Percentiles rank a stretch among this genome's conserved stretches.
These are phyloP conservation scores for Ophion ventricosus DNA, from an alignment of 2,888 invertebrate species.

Conservation along the genomic window DNA sequence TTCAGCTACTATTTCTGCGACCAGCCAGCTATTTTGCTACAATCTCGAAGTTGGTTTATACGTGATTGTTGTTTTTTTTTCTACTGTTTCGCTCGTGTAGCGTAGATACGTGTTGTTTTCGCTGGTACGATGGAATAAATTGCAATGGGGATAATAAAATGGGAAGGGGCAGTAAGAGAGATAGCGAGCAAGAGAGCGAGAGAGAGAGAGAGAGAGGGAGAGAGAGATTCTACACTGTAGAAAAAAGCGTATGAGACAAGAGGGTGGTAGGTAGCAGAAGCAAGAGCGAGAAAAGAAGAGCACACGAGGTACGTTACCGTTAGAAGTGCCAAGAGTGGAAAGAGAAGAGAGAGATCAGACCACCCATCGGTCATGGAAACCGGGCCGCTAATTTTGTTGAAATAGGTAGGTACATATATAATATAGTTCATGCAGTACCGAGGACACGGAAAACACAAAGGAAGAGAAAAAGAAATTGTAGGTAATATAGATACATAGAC, in stretches of 20 bases:
- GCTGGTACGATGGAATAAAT: slow-evolving; percentile 29
- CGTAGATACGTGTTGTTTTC: background rate
- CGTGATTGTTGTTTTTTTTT: background rate
- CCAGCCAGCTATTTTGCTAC: background rate
- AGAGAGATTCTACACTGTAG: background rate
- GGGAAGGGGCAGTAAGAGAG: background rate
- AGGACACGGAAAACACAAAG: slow-evolving; percentile 33
- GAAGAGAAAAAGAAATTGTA: slow-evolving; percentile 34
- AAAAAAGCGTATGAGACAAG: slow-evolving; percentile 23
- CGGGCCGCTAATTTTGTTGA: slow-evolving; percentile 60
- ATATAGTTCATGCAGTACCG: slow-evolving; percentile 17
- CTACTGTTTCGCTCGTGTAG: background rate
- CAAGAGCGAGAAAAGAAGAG: slow-evolving; percentile 2
- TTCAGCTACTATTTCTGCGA: no score
- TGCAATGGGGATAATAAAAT: slow-evolving; percentile 27
- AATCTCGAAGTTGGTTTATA: background rate
- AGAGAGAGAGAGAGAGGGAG: slow-evolving; percentile 2
- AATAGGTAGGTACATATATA: slow-evolving; percentile 48
- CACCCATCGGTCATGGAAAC: slow-evolving; percentile 65
- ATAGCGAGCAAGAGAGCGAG: slow-evolving; percentile 23
- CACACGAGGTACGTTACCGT: slow-evolving; percentile 47
- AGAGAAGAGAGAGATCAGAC: slow-evolving; percentile 34
- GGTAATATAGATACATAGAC: slow-evolving; percentile 13
- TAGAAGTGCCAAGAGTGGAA: slow-evolving; percentile 51
- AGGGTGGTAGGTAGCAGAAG: slow-evolving; percentile 10